phyloP scores from a whole-genome alignment of 1,140 invertebrate genomes.

The Pseudomyrmex sp. region DNA sequence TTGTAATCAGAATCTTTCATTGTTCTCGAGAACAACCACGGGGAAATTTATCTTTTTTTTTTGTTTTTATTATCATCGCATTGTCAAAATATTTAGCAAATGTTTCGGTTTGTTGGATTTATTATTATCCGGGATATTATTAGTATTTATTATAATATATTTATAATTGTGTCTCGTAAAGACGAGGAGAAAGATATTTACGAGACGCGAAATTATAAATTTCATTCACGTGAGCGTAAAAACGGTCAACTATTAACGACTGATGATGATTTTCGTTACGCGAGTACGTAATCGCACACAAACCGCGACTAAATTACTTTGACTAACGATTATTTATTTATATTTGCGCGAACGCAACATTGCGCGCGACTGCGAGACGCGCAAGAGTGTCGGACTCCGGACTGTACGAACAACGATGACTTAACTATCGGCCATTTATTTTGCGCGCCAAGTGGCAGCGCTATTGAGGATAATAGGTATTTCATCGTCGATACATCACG shows the following conservation, averaged over 20 bases:
- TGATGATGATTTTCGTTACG: background rate
- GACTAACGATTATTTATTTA: slow-evolving; percentile 46
- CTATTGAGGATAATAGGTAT: slow-evolving; percentile 39
- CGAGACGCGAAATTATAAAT: background rate
- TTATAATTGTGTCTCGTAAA: background rate
- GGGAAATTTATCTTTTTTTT: slow-evolving; percentile 26
- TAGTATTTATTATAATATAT: background rate
- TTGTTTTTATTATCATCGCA: slow-evolving; percentile 3
- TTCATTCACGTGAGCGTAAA: background rate
- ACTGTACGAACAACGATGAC: slow-evolving; percentile 37
- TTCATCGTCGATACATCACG: slow-evolving; percentile 38
- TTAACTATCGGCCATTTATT: slow-evolving; percentile 30
- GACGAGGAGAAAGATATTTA: background rate
- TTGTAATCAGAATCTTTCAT: slow-evolving; percentile 40
- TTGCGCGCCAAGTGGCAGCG: slow-evolving; percentile 20
- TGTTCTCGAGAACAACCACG: slow-evolving; percentile 33
- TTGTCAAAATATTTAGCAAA: background rate
- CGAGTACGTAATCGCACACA: background rate
- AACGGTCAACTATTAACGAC: background rate
- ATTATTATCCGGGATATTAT: slow-evolving; percentile 6
- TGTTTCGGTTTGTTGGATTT: background rate
- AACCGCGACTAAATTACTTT: slow-evolving; percentile 33
- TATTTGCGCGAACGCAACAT: slow-evolving; percentile 22
- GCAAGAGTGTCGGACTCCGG: background rate
- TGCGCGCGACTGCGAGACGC: slow-evolving; percentile 13